Percentiles rank a stretch among this genome's conserved stretches.
Conservation (phyloP, 2,797 vertebrate species). For the Muscicapa comitata region DNA sequence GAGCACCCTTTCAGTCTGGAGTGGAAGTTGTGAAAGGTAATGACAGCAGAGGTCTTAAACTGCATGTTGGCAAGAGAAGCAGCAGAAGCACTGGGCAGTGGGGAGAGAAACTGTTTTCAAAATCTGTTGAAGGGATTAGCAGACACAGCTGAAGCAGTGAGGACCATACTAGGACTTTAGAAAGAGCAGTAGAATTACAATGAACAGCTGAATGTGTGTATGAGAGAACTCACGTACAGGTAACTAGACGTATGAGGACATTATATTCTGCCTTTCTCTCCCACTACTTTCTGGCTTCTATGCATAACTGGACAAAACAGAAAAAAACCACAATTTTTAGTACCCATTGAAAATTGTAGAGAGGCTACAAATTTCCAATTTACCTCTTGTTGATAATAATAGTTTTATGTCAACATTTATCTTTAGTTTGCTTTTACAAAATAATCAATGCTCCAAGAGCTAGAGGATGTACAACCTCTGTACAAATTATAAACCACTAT, state of each 20-base stretch:
- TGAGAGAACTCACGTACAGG: background rate
- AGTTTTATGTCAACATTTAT: background rate
- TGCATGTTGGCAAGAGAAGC: background rate
- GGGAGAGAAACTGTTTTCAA: background rate
- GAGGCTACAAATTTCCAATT: background rate
- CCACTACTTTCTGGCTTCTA: background rate
- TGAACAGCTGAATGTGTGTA: background rate
- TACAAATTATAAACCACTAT: background rate
- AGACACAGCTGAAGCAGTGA: background rate
- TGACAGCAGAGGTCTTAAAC: background rate
- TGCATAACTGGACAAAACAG: background rate
- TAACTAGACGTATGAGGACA: background rate
- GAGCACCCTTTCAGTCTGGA: background rate
- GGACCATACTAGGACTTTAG: background rate
- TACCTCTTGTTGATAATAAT: background rate
- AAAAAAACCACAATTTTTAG: background rate
- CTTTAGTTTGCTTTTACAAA: background rate
- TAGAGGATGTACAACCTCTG: background rate
- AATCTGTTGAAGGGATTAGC: background rate
- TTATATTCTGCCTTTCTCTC: background rate
- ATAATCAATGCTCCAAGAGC: background rate
- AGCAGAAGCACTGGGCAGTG: background rate
- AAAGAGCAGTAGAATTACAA: background rate
- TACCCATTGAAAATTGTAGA: background rate
- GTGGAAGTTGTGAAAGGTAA: background rate